Base-by-base conservation (phyloP, 2,888 invertebrate genomes). In the Gerris lacustris region DNA sequence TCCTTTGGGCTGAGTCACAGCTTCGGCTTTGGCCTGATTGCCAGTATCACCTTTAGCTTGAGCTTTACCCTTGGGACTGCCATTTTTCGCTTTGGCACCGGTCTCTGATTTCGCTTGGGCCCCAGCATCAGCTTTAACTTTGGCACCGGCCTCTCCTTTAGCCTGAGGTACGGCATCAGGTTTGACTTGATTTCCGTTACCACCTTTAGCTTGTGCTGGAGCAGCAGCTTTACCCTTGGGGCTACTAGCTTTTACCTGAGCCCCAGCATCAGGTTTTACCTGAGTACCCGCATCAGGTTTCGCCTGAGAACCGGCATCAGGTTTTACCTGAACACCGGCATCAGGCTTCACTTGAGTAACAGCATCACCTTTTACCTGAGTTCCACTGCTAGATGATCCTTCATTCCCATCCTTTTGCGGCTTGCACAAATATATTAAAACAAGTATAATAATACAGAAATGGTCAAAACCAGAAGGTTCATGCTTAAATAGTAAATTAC, bases 391-490 rank as follows among this genome's bases (percentile, higher is more conserved):
- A 47, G 66, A 47, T 43, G 63, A 43, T n/a, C 64, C 45, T 44
- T 69, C 62, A 44, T 68, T 68, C 45, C 64, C 70, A 72, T 71
- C 73, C 72, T 73, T 73, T 70, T 67, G 73, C 73, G 67, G 73
- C 73, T 73, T 73, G 73, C 71, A 73, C 69, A 71, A 45, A 69
- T 67, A n/a, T 64, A 64, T 18, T 18, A 11, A 64, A 9, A 64
- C 11, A 62, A 62, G n/a, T 15, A 62, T 62, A 62, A n/a, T 11
- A n/a, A 62, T 62, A 62, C 62, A 62, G 62, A n/a, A 62, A 62
- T 62, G 62, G 15, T n/a, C 11, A 62, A 62, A 15, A 15, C 62
- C 62, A n/a, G n/a, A 15, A 63, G 63, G 31, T 31, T 31, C 31
- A 31, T 31, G 31, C 31, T 31, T 31, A 31, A 1, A 31, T 31